A percentile compares a stretch with the other conserved stretches of the same genome.
Evolutionary conservation across 2,888 invertebrate genomes (phyloP).

Genomic region (Archaeoteleia sp.): DNA sequence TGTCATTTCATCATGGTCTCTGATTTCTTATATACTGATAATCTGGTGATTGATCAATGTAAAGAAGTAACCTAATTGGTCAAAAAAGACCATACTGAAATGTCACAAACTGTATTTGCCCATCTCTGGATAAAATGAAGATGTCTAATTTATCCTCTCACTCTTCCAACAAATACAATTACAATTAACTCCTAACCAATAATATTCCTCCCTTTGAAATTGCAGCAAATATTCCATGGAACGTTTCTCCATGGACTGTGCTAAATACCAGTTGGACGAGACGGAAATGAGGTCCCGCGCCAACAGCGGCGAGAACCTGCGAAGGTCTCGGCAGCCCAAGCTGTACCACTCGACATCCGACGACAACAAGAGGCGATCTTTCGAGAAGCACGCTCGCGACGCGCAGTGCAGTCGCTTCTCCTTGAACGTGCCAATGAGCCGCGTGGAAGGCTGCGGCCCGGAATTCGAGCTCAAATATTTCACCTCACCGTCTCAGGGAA

Average conservation of each 20-base stretch:
- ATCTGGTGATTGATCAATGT: too few relatives aligned
- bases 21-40: too few relatives aligned
- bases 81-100: too few relatives aligned
- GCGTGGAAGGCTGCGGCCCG: slow-evolving; percentile 20
- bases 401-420: slow-evolving; percentile 64
- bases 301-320: slow-evolving; percentile 66
- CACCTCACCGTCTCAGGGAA: slow-evolving; percentile 63
- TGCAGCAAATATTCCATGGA: slow-evolving; percentile 65
- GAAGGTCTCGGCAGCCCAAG: slow-evolving; percentile 65
- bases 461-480: slow-evolving; percentile 69
- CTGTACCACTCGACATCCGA: slow-evolving; percentile 71
- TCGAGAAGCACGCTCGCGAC: slow-evolving; percentile 67
- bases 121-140: too few relatives aligned
- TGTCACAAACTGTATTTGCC: too few relatives aligned
- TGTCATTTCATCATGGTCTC: too few relatives aligned
- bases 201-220: slow-evolving; percentile 7
- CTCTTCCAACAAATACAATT: too few relatives aligned
- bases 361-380: slow-evolving; percentile 69
- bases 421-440: slow-evolving; percentile 53
- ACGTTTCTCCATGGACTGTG: slow-evolving; percentile 63
- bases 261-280: slow-evolving; percentile 64
- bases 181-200: too few relatives aligned
- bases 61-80: too few relatives aligned
- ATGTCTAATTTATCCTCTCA: too few relatives aligned
- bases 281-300: slow-evolving; percentile 64